Evolutionary conservation across 2,113 vertebrate genomes (phyloP), one percentile per base, ranked within the genome.

Genomic region (Trichechus manatus): DNA sequence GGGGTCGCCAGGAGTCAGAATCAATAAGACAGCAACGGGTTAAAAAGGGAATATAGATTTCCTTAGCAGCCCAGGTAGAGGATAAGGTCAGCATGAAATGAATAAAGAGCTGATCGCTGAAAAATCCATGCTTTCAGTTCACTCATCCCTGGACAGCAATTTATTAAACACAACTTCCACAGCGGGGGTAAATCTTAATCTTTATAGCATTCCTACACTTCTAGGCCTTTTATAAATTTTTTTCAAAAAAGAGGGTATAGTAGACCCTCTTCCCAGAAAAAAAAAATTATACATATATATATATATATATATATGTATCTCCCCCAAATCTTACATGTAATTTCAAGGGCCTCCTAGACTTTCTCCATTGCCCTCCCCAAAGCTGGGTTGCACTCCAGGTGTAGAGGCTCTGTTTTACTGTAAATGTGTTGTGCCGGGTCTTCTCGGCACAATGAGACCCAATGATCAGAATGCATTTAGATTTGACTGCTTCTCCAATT

Each of bases 401-500:
- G 13, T 2, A 6, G 53, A 53, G 22, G 80, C n/a, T 31, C 23
- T 6, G 0, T 10, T 81, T 74, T 36, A 15, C 70, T 68, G 2
- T 17, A 13, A 6, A 33, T 56, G 2, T 22, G 23, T n/a, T 70
- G 2, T 25, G 20, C 56, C 64, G 36, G 74, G 19, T 42, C 87
- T 86, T 5, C 25, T 64, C 15, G 63, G 86, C 87, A 81, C 83
- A 85, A 87, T 25, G 68, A 93, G 96, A 87, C 36, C 53, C 97
- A 75, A 31, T 59, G 93, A 95, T 94, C 91, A 94, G 96, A 82
- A 93, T 39, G 66, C 74, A 61, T 77, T 96, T 78, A 78, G 93
- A 90, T 97, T 70, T 87, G 96, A 94, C 78, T 53, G 85, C 77
- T 79, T 82, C 84, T 90, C 84, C 92, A 95, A 83, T 97, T 90